Conservation (phyloP, 2,113 vertebrate species). For the Catagonus wagneri region DNA sequence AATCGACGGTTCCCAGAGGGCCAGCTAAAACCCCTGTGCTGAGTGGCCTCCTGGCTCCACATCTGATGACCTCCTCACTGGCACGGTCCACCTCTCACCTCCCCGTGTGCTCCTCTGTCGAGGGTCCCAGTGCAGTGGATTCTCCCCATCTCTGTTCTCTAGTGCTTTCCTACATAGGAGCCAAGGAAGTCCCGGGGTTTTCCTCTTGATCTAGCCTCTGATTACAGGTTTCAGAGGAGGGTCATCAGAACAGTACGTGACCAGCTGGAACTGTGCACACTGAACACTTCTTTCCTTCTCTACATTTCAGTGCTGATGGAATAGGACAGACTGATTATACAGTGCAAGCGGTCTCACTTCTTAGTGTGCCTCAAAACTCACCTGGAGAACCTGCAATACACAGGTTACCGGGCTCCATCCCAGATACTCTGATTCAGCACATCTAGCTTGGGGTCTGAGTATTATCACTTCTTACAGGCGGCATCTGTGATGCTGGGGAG, state of each 20-base stretch:
- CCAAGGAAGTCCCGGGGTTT: neutral
- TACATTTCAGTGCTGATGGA: neutral
- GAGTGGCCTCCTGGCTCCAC: neutral
- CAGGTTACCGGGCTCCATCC: neutral
- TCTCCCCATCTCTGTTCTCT: neutral
- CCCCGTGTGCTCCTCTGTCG: neutral
- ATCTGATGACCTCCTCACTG: neutral
- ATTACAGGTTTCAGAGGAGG: neutral
- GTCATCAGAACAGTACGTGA: neutral
- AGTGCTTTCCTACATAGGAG: neutral
- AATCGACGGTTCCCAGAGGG: neutral
- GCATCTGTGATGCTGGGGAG: neutral
- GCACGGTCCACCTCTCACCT: neutral
- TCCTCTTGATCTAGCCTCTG: neutral
- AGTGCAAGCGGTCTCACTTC: neutral
- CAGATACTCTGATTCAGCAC: neutral
- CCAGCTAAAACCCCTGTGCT: neutral
- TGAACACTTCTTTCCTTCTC: neutral
- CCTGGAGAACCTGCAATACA: neutral
- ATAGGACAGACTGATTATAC: neutral
- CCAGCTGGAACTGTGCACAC: neutral
- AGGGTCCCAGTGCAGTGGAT: neutral
- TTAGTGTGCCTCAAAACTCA: neutral
- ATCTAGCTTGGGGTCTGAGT: neutral
- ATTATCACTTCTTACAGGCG: neutral